Evolutionary conservation across 2,797 vertebrate genomes (phyloP).

Genomic region (Paguma larvata): DNA sequence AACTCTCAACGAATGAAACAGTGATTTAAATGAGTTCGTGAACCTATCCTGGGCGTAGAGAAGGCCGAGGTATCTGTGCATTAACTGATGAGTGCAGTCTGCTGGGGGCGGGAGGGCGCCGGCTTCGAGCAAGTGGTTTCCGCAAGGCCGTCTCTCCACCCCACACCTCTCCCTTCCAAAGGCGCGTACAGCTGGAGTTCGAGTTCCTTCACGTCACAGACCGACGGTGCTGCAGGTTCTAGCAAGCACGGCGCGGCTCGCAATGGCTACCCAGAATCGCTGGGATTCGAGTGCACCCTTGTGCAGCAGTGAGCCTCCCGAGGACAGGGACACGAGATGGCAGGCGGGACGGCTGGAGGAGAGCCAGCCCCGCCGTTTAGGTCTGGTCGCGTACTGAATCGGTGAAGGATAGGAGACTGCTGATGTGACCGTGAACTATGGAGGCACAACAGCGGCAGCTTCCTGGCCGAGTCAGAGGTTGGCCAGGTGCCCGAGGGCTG

Average conservation of each 20-base stretch:
- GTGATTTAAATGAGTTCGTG: not conserved
- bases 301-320: not conserved
- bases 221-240: accelerated
- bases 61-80: too few relatives aligned
- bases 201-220: not conserved
- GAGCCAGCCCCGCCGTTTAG: not conserved
- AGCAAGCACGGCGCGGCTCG: not conserved
- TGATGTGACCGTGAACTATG: not conserved
- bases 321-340: not conserved
- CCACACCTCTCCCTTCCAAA: not conserved
- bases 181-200: too few relatives aligned
- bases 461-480: not conserved
- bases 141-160: not conserved
- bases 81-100: not conserved
- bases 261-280: not conserved
- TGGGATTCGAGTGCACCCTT: not conserved
- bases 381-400: not conserved
- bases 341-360: not conserved
- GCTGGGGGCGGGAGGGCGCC: too few relatives aligned
- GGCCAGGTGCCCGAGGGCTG: not conserved
- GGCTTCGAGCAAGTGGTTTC: not conserved
- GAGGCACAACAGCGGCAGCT: not conserved
- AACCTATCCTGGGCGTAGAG: not conserved
- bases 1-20: not conserved
- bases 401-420: not conserved